Base-by-base conservation (phyloP, 35 echinoderm and acorn worm genomes). In the Strongylocentrotus purpuratus region DNA sequence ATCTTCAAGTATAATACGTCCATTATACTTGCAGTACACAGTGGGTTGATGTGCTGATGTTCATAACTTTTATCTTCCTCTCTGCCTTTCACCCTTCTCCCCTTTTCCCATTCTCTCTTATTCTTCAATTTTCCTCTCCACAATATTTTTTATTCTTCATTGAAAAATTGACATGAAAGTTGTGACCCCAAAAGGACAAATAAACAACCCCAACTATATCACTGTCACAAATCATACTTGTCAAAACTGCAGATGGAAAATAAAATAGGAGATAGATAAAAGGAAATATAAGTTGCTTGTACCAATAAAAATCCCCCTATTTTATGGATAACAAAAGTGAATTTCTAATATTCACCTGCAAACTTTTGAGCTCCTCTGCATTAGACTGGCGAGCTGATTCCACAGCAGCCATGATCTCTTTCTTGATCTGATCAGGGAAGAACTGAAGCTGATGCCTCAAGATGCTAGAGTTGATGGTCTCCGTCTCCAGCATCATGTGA, bases 391-490 rank as follows among this genome's bases (percentile, higher is more conserved):
- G 86, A 25, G 98, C 98, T 85, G 98, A 99, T 12, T 97, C 88
- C 32, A 99, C 88, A 94, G 98, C 98, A 31, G 50, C 95, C 47
- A 61, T 61, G 33, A 99, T 97, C 65, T 99, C 98, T 59, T 95
- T 97, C 87, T 98, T 94, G 31, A 99, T 97, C 55, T 94, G 94
- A 85, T 45, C 95, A 50, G 98, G 98, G 3, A 97, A 98, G 85
- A 99, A 97, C 48, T 97, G 97, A 8, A 99, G 92, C 95, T 97
- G 96, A 61, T 99, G 97, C 93, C 98, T 86, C 22, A 99, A 94
- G 11, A 99, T 91, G 60, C 98, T 99, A 45, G 98, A 94, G 70
- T 96, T 96, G 91, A 99, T 99, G 13, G 98, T 99, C 96, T 99
- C 98, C 60, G 98, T 99, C 95, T 99, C 98, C 46, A 97, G 92